Evolutionary conservation across 2,797 vertebrate genomes (phyloP), one percentile per base, ranked within the genome.

Genomic region (Menidia menidia): DNA sequence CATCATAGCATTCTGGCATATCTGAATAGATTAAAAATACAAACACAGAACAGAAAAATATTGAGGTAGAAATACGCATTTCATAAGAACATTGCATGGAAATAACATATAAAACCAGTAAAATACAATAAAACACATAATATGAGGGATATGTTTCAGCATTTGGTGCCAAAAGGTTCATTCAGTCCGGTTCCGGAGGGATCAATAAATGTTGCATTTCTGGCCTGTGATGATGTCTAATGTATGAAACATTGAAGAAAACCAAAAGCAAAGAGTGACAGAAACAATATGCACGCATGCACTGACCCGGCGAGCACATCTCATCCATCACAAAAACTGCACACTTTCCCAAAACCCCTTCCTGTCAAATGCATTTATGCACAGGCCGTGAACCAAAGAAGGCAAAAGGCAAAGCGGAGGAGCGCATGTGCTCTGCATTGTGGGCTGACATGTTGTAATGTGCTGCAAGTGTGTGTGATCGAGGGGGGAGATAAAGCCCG

Each of bases 381-480:
- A 60, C 15, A n/a, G 6, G 45, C 75, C 12, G 11, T 51, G 39
- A 60, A 60, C 63, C 58, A 55, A 71, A 66, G 62, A 60, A 64
- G 43, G 71, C 64, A 63, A 65, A 76, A 83, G 45, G 30, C 45
- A 66, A 66, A 64, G 53, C 61, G 75, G 62, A 77, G 58, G 65
- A 85, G 61, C 74, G 64, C 73, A 73, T 82, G 80, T 87, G 78
- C 86, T 51, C 64, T 6, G 64, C 66, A 67, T 80, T 70, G 75
- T 77, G 68, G 84, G 87, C 77, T 83, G 81, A 91, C 76, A 51
- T 65, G 65, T 60, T 82, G 79, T 67, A 76, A 66, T 85, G 78
- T 75, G 68, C 59, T 76, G 31, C 57, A 60, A 75, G 77, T 83
- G 81, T 81, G 80, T 81, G 80, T 62, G 78, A 64, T 56, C 44